Percentiles rank a stretch among this genome's conserved stretches.
phyloP scores from a whole-genome alignment of 1,140 invertebrate genomes.

The Leptinotarsa texana region DNA sequence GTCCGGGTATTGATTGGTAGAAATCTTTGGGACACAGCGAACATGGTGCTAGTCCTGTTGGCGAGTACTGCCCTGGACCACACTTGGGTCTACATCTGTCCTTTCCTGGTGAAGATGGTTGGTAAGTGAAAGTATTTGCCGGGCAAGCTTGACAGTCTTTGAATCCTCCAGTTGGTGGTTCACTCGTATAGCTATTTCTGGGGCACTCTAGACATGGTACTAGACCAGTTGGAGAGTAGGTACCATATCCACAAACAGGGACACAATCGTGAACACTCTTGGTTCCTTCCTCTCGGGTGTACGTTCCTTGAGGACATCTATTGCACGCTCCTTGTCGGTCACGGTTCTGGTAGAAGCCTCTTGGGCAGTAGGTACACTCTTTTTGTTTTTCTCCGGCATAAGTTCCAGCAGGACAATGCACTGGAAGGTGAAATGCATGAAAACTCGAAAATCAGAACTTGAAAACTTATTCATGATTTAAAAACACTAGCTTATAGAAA shows the following conservation, averaged over 20 bases:
- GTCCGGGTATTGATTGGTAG: constrained; percentile 83
- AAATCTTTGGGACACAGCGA: constrained; percentile 92
- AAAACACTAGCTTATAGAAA: neutral
- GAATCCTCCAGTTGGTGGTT: constrained; percentile 87
- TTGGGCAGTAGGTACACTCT: constrained; percentile 84
- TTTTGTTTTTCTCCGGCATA: constrained; percentile 87
- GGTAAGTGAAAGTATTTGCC: constrained; percentile 87
- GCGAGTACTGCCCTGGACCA: constrained; percentile 89
- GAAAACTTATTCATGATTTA: neutral
- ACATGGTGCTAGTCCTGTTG: constrained; percentile 93
- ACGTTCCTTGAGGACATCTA: constrained; percentile 88
- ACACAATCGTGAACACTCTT: constrained; percentile 82
- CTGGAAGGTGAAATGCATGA: constrained; percentile 58
- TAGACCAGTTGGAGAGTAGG: constrained; percentile 91
- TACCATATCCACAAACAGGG: constrained; percentile 94
- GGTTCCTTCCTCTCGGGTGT: constrained; percentile 88
- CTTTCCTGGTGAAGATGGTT: constrained; percentile 82
- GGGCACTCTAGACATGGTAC: constrained; percentile 96
- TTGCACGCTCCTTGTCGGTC: constrained; percentile 85
- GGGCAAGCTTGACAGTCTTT: constrained; percentile 94
- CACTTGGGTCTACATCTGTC: constrained; percentile 90
- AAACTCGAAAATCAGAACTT: no score
- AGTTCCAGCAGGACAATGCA: constrained; percentile 94
- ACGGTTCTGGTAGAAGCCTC: constrained; percentile 90
- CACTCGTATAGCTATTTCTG: constrained; percentile 85